Evolutionary conservation across 2,888 invertebrate genomes (phyloP), one percentile per base, ranked within the genome.

Genomic region (Heliconius ethilla): DNA sequence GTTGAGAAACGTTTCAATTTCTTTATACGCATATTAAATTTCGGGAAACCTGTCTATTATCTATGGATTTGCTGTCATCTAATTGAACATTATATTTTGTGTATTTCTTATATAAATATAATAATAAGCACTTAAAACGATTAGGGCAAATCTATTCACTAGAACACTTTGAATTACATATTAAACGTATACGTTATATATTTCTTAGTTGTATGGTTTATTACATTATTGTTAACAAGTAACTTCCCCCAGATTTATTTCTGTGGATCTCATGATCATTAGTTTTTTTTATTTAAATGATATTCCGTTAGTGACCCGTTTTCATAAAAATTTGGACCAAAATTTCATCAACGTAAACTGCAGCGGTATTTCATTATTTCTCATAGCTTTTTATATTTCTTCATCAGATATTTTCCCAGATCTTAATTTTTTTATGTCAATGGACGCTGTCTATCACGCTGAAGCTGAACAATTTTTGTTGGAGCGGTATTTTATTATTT

Each of bases 11-110:
- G 67, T 77, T 76, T 37, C 45, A 78, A 78, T 81, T 81, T 80
- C 66, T 76, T 78, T 80, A 81, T 40, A 74, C 75, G 75, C 65
- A 75, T 72, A 75, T 81, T 81, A 74, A 75, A 75, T 79, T 77
- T 69, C 67, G 80, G 69, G 75, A 73, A 77, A 77, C 70, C 75
- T 69, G 63, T 33, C 74, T 78, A 67, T 79, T 37, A 66, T 37
- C 69, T 74, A 70, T 40, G 65, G 15, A 40, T 78, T 72, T 75
- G 51, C n/a, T 78, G 55, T 75, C 15, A 74, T 63, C 37, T 63
- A 40, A 74, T 40, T 10, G 18, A 18, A 62, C 11, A 62, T 22
- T 22, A 18, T 11, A 29, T 74, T 74, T 27, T n/a, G 25, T 15
- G 37, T 22, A 37, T 63, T 27, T 37, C 15, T 74, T 74, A n/a